Evolutionary conservation across 2,888 invertebrate species (phyloP).

Genomic region (Deilephila elpenor): DNA sequence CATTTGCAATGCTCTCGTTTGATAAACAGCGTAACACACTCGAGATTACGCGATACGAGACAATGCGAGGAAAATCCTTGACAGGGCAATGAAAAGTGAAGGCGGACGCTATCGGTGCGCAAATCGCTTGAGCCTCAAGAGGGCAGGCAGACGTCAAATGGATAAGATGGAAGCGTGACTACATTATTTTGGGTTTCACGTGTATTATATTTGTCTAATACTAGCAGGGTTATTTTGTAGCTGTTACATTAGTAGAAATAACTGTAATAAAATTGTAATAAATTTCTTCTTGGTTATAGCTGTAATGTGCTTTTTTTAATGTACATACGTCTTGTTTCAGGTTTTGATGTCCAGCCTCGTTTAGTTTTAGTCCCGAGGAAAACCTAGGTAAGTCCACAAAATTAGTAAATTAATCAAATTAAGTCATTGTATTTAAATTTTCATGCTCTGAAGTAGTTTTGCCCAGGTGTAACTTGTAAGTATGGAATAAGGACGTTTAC

Average conservation of each 20-base stretch:
- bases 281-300: too few relatives aligned
- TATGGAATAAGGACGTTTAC: neutral
- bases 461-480: too few relatives aligned
- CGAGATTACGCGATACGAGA: neutral
- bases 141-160: neutral
- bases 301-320: neutral
- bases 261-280: too few relatives aligned
- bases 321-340: slow-evolving; percentile 50
- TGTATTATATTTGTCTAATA: too few relatives aligned
- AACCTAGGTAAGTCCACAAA: slow-evolving; percentile 53
- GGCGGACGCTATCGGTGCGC: neutral
- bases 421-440: too few relatives aligned
- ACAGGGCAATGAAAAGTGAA: slow-evolving; percentile 14
- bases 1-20: slow-evolving; percentile 1
- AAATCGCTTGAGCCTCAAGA: neutral
- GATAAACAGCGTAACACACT: neutral
- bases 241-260: too few relatives aligned
- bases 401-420: neutral
- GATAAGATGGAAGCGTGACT: neutral
- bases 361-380: slow-evolving; percentile 53
- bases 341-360: slow-evolving; percentile 62
- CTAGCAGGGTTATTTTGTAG: too few relatives aligned
- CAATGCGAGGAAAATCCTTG: slow-evolving; percentile 23
- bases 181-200: too few relatives aligned
- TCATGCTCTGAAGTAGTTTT: too few relatives aligned